A percentile compares a stretch with the other conserved stretches of the same genome.
These are phyloP conservation scores for Drosophila aldrichi DNA, from an alignment of 2,888 invertebrate species.

Conservation along the genomic window DNA sequence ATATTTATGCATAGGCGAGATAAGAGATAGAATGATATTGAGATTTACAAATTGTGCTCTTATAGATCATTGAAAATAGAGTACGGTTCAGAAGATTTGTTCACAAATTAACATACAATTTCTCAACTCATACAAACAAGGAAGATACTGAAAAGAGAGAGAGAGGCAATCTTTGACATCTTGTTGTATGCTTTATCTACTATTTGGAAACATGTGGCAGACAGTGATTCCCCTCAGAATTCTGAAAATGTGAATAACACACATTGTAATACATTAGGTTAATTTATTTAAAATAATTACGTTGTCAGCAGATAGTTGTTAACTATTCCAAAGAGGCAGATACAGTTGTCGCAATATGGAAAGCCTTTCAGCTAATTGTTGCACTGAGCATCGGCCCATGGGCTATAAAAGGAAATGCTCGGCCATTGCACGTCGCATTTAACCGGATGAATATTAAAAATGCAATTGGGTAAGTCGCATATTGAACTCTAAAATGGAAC, in stretches of 20 bases:
- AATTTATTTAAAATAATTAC: constrained; percentile 51
- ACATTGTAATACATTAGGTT: constrained; percentile 6
- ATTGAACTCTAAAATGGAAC: background rate
- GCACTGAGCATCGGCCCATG: background rate
- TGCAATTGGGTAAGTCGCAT: constrained; percentile 62
- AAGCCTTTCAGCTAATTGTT: constrained; percentile 49
- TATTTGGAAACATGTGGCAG: constrained; percentile 27
- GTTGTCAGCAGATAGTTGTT: constrained; percentile 35
- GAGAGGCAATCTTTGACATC: background rate
- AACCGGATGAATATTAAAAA: constrained; percentile 44
- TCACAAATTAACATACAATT: background rate
- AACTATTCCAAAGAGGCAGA: constrained; percentile 3
- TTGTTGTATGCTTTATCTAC: background rate
- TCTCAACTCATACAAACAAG: background rate
- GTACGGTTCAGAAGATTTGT: background rate
- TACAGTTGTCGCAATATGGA: constrained; percentile 12
- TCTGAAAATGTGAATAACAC: constrained; percentile 10
- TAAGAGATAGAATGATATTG: background rate
- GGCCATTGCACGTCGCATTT: constrained; percentile 35
- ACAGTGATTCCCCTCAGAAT: constrained; percentile 9
- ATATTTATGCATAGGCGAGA: background rate
- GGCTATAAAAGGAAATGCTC: constrained; percentile 55
- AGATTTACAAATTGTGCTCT: background rate
- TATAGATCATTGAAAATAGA: background rate
- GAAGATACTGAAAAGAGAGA: background rate